These are phyloP conservation scores for Yponomeuta plumbellus DNA, from an alignment of 2,888 invertebrate species.

Conservation along the genomic window DNA sequence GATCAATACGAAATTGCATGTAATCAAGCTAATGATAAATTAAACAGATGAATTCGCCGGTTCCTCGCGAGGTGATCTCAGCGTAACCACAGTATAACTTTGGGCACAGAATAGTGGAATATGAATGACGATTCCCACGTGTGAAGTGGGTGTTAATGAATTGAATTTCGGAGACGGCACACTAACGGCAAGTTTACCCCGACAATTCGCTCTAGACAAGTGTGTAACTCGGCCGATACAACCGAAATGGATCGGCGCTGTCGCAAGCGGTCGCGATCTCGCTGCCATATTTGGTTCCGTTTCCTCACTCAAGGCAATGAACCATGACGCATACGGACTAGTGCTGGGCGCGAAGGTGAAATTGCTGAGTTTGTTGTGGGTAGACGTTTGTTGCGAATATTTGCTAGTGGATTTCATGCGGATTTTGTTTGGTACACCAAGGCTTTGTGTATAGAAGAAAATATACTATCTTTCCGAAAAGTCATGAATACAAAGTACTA, in stretches of 20 bases:
- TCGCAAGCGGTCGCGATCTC: constrained; percentile 64
- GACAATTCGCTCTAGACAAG: constrained; percentile 11
- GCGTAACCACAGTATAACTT: too few relatives aligned
- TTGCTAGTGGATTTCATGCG: background rate
- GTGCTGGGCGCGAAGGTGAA: constrained; percentile 34
- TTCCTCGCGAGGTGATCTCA: too few relatives aligned
- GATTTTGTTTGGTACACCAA: too few relatives aligned
- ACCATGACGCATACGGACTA: constrained; percentile 60
- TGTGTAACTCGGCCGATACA: constrained; percentile 40
- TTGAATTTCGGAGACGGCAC: background rate
- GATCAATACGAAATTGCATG: too few relatives aligned
- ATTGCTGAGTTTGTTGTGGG: constrained; percentile 26
- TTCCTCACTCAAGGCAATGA: constrained; percentile 72
- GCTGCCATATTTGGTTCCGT: constrained; percentile 69
- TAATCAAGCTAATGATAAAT: too few relatives aligned
- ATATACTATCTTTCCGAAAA: too few relatives aligned
- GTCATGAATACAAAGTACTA: too few relatives aligned
- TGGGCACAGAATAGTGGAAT: too few relatives aligned
- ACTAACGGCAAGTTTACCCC: background rate
- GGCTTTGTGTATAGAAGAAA: too few relatives aligned
- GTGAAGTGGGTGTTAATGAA: background rate
- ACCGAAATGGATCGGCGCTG: constrained; percentile 56
- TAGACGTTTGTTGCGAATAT: background rate
- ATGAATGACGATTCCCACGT: too few relatives aligned
- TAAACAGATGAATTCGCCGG: too few relatives aligned